Evolutionary conservation across 1,140 invertebrate genomes (phyloP), one percentile per base, ranked within the genome.

Genomic region (Drosophila punjabiensis): DNA sequence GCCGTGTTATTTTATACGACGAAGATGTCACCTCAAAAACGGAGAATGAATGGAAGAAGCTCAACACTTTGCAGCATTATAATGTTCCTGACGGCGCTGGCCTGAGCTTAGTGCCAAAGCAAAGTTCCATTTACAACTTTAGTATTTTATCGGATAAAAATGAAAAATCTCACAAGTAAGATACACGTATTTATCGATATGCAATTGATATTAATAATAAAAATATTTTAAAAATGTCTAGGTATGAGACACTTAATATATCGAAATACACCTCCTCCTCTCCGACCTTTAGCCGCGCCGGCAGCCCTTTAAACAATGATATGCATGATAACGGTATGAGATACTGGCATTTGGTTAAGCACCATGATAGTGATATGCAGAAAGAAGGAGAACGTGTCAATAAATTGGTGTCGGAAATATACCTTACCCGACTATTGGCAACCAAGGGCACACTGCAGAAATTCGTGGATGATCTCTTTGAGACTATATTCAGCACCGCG

Each of bases 341-440:
- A 93, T 96, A 96, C 76, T 99, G 97, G 97, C 98, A 99, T 94
- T 94, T 99, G 73, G 98, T 99, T 1, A 98, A 98, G 92, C 98
- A 99, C 92, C 98, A 99, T 94, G 98, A 99, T 93, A 97, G 95
- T 88, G 97, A 99, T 94, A 95, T 97, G 66, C 97, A 98, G 84
- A 98, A 98, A 89, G 98, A 99, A 94, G 98, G 98, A 13, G 98
- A 99, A 93, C 95, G 99, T 71, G 97, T 98, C 18, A 99, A 99
- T 93, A 99, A 99, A 95, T 98, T 99, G 97, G 99, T 99, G 1
- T 99, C 98, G 0, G 99, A 99, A 95, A 99, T 99, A 84, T 99
- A 99, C 94, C 95, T 99, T 33, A 99, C 99, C 24, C 96, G 99
- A 93, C 95, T 99, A 82, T 94, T 99, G 39, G 98, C 99, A 20